Evolutionary conservation across 1,140 invertebrate genomes (phyloP), one percentile per base, ranked within the genome.

Genomic region (Trichonephila clavipes): DNA sequence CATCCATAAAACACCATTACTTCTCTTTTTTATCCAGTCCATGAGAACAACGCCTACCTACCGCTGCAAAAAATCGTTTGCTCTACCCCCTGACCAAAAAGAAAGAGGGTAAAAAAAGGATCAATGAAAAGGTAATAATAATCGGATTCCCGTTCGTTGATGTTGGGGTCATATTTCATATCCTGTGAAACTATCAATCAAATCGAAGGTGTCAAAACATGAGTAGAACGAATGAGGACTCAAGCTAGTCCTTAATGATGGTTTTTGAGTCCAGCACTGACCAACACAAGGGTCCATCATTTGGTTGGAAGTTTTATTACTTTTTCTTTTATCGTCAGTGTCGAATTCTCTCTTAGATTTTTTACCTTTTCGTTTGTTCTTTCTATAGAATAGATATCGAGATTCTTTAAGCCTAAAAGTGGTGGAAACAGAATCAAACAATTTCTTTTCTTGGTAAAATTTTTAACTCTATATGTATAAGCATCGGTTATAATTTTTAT

Each of bases 41-140:
- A 21, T 18, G 62, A 21, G 62, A 64, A 64, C 62, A 64, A 64
- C 62, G 62, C 62, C 62, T 64, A 64, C 62, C 62, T 18, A 64
- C 62, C 62, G 21, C 21, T 21, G 62, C 16, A 64, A 64, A 64
- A 64, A 64, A 19, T 62, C 62, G 62, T 64, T 18, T 64, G 14
- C 62, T 64, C 62, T 64, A 64, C 62, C 62, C 61, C 62, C 51
- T 64, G 62, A 64, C 62, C 62, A 19, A 64, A 64, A 64, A 19
- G 62, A 64, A 64, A 64, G 21, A 64, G 62, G 14, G 12, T 24
- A 24, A 77, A 24, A 77, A 77, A 77, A 28, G 24, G 72, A 77
- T 77, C 72, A 77, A 77, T 77, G 72, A 77, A 77, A 77, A 77
- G 72, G 72, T 77, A 77, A 77, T 77, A 77, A 77, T 77, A 77